phyloP scores from a whole-genome alignment of 2,797 vertebrate species.

The Petrocephalus schoutedeni region DNA sequence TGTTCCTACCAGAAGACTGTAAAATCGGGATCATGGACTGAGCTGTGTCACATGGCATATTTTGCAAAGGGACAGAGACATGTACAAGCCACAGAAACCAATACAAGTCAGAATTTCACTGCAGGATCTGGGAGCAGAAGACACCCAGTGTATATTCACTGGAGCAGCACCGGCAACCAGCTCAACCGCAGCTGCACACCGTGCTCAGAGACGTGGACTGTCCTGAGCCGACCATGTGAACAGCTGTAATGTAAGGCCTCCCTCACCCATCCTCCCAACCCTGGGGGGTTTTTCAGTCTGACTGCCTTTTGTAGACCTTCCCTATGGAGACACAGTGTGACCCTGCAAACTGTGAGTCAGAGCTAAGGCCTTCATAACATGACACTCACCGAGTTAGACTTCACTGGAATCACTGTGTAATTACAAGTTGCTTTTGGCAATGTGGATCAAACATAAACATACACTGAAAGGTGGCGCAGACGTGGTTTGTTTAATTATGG shows the following conservation, averaged over 20 bases:
- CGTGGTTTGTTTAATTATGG: conserved; percentile 47
- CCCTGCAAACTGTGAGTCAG: background rate
- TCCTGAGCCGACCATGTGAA: background rate
- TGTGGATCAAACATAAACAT: background rate
- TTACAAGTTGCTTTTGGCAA: conserved; percentile 1
- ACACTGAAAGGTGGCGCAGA: background rate
- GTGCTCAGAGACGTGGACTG: background rate
- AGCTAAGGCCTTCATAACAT: background rate
- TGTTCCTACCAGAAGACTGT: background rate
- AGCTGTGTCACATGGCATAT: background rate
- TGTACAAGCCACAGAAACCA: background rate
- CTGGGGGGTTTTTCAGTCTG: conserved; percentile 38
- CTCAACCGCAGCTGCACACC: background rate
- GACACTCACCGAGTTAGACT: background rate
- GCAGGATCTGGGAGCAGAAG: background rate
- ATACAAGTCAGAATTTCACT: background rate
- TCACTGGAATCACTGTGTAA: background rate
- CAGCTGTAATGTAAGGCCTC: conserved; percentile 28
- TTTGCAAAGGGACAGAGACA: background rate
- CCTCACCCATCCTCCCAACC: background rate
- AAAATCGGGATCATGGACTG: background rate
- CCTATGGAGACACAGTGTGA: conserved; percentile 27
- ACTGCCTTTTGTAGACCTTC: conserved; percentile 25
- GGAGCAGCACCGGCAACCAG: background rate
- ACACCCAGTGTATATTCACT: too few species aligned